Evolutionary conservation across 2,888 invertebrate species (phyloP).

Genomic region (Listrodromus nycthemerus): DNA sequence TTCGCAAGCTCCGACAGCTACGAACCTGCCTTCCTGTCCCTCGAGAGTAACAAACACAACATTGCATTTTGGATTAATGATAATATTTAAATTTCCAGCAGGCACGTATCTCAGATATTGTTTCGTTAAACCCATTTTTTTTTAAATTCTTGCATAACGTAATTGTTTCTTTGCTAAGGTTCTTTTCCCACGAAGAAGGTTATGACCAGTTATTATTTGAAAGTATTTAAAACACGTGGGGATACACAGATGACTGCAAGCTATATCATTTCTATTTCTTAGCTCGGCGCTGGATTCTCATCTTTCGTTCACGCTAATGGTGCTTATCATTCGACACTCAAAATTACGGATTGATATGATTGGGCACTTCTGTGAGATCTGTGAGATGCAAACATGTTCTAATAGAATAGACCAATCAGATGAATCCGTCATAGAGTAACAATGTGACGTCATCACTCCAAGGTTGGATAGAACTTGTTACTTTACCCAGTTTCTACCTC

Average conservation of each 20-base stretch:
- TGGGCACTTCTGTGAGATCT: not conserved
- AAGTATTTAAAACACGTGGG: not conserved
- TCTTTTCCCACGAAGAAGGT: not conserved
- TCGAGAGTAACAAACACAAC: slow-evolving; percentile 91
- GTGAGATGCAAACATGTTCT: no score
- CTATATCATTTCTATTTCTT: no score
- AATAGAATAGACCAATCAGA: not conserved
- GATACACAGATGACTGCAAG: not conserved
- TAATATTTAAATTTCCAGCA: slow-evolving; percentile 94
- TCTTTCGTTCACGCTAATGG: no score
- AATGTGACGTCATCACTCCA: not conserved
- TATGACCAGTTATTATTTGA: not conserved
- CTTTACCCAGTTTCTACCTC: no score
- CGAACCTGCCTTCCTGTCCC: slow-evolving; percentile 92
- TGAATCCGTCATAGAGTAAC: not conserved
- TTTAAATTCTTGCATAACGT: slow-evolving; percentile 18
- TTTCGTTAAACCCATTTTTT: slow-evolving; percentile 95
- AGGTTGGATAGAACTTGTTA: no score
- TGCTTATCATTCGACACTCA: not conserved
- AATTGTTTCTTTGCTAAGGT: not conserved
- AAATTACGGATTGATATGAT: not conserved
- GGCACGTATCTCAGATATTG: slow-evolving; percentile 96
- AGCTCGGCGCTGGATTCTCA: no score
- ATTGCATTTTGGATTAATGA: slow-evolving; percentile 93
- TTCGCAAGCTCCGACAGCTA: slow-evolving; percentile 97